These are phyloP conservation scores for Chrysopa pallens DNA, from an alignment of 1,140 invertebrate genomes.

Conservation along the genomic window DNA sequence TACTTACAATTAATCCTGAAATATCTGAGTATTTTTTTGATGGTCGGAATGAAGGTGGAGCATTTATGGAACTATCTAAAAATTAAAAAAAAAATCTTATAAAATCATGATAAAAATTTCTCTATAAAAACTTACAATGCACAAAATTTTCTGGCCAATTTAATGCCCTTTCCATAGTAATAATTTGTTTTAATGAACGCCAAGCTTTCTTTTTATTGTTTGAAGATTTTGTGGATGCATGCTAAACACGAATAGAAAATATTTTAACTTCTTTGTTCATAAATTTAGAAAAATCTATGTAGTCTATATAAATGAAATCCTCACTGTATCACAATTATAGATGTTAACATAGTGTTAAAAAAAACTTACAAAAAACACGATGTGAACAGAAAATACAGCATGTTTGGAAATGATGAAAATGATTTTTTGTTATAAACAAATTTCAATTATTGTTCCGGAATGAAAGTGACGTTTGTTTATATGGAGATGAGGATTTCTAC, in stretches of 20 bases:
- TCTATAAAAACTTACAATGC: slow-evolving; percentile 35
- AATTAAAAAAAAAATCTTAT: slow-evolving; percentile 14
- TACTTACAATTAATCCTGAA: slow-evolving; percentile 57
- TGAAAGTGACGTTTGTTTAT: too few relatives aligned
- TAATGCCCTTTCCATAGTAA: slow-evolving; percentile 47
- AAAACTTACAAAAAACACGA: too few relatives aligned
- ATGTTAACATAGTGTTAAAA: too few relatives aligned
- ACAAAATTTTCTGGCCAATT: slow-evolving; percentile 48
- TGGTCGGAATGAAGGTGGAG: slow-evolving; percentile 76
- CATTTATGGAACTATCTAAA: slow-evolving; percentile 68
- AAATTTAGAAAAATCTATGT: too few relatives aligned
- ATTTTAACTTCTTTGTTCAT: too few relatives aligned
- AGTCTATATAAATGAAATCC: too few relatives aligned
- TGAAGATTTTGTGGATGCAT: slow-evolving; percentile 15
- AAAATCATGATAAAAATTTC: neutral
- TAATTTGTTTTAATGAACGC: slow-evolving; percentile 62
- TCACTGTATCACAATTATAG: too few relatives aligned
- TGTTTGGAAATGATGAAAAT: too few relatives aligned
- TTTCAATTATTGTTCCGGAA: too few relatives aligned
- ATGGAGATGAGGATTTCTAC: too few relatives aligned
- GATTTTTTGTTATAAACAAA: too few relatives aligned
- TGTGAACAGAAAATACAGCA: too few relatives aligned
- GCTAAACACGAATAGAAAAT: slow-evolving; percentile 11
- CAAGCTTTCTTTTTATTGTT: slow-evolving; percentile 50
- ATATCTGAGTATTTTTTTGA: slow-evolving; percentile 89